Conservation (phyloP, 2,888 invertebrate genomes). For the Portevinia maculata region DNA sequence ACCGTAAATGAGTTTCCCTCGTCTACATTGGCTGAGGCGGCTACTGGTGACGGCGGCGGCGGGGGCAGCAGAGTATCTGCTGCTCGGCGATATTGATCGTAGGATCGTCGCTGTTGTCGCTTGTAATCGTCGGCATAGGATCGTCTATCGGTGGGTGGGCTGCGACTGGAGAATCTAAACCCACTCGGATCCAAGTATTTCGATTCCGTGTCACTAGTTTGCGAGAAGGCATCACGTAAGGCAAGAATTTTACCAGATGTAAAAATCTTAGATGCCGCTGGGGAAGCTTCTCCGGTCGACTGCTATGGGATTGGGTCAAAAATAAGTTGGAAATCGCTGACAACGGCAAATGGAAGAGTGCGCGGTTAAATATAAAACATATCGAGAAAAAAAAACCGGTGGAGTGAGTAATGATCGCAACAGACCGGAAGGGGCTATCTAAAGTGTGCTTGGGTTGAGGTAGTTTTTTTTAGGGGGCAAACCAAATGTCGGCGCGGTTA, state of each 20-base stretch:
- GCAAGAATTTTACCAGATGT: constrained; percentile 77
- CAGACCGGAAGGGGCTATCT: constrained; percentile 53
- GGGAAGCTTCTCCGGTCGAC: constrained; percentile 71
- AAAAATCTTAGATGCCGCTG: constrained; percentile 76
- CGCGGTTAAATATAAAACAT: constrained; percentile 7
- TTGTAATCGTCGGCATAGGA: constrained; percentile 65
- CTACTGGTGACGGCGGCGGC: constrained; percentile 53
- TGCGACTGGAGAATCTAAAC: constrained; percentile 75
- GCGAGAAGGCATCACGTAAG: constrained; percentile 81
- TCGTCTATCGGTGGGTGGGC: constrained; percentile 76
- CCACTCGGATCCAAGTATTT: constrained; percentile 75
- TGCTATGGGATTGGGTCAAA: constrained; percentile 52
- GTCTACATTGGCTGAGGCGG: constrained; percentile 77
- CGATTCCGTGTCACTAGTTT: constrained; percentile 81
- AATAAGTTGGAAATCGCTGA: constrained; percentile 25
- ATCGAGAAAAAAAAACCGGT: neutral
- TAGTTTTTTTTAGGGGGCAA: constrained; percentile 22
- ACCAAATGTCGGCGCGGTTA: constrained; percentile 2
- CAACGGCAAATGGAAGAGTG: constrained; percentile 55
- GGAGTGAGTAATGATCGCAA: neutral
- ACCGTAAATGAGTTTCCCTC: constrained; percentile 82
- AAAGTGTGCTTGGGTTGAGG: constrained; percentile 21
- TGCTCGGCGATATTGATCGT: constrained; percentile 80
- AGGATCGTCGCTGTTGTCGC: constrained; percentile 75
- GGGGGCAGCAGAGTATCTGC: constrained; percentile 77